Evolutionary conservation across 23 tunicate species (phyloP).

Genomic region (Trididemnum nubilum): DNA sequence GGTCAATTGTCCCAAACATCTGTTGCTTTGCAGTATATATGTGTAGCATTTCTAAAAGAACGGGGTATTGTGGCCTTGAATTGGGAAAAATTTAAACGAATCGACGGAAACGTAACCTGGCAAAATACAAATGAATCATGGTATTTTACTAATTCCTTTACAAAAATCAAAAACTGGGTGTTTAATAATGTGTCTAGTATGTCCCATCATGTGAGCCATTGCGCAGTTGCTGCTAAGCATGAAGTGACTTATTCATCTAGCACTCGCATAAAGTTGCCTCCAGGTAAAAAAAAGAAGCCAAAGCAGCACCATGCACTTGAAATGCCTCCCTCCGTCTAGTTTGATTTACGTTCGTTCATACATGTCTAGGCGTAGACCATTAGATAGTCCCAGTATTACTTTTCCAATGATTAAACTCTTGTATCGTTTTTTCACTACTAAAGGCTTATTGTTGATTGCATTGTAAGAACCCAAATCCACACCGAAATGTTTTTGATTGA

Average conservation of each 20-base stretch:
- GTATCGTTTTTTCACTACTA: too few relatives aligned
- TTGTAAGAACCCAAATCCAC: too few relatives aligned
- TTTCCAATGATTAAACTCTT: too few relatives aligned
- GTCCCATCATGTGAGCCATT: slow-evolving; percentile 9
- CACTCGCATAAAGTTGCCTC: slow-evolving; percentile 4
- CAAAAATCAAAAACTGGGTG: slow-evolving; percentile 17
- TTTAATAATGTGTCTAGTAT: slow-evolving; percentile 25
- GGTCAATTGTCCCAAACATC: slow-evolving; percentile 68
- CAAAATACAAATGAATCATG: slow-evolving; percentile 21
- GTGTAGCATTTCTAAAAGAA: slow-evolving; percentile 30
- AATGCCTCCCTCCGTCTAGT: too few relatives aligned
- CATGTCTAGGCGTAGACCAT: too few relatives aligned
- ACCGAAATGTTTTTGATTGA: too few relatives aligned
- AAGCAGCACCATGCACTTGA: too few relatives aligned
- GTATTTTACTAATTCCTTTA: slow-evolving; percentile 33
- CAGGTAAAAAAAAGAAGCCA: too few relatives aligned
- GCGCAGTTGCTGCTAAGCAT: slow-evolving; percentile 19
- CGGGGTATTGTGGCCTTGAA: slow-evolving; percentile 60
- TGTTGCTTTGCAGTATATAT: slow-evolving; percentile 35
- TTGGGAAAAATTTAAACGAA: slow-evolving; percentile 57
- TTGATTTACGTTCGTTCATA: too few relatives aligned
- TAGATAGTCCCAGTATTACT: too few relatives aligned
- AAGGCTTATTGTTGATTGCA: too few relatives aligned
- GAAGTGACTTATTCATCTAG: background rate
- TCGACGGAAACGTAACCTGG: slow-evolving; percentile 48